These are phyloP conservation scores for Tryphoninae sp. DNA, from an alignment of 2,888 invertebrate species.

Conservation along the genomic window DNA sequence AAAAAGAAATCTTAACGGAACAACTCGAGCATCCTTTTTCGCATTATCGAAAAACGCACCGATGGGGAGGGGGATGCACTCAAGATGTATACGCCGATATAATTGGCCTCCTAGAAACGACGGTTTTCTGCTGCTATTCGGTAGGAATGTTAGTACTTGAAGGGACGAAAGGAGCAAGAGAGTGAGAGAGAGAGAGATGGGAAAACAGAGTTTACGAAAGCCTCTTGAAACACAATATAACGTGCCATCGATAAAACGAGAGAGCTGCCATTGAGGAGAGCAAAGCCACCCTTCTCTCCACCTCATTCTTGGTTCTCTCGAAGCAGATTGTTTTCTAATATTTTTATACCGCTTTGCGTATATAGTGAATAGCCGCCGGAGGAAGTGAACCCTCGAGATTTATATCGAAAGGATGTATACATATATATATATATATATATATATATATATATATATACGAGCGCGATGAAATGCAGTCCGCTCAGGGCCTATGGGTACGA, in stretches of 20 bases:
- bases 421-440: conserved; percentile 21
- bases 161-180: conserved; percentile 27
- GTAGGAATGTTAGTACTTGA: conserved; percentile 51
- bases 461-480: conserved; percentile 68
- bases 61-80: conserved; percentile 62
- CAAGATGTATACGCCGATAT: conserved; percentile 63
- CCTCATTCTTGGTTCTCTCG: neutral
- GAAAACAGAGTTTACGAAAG: conserved; percentile 38
- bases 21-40: conserved; percentile 51
- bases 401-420: conserved; percentile 69
- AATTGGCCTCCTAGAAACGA: conserved; percentile 68
- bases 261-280: conserved; percentile 66
- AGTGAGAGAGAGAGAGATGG: conserved; percentile 26
- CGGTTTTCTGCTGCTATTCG: conserved; percentile 44
- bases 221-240: conserved; percentile 72
- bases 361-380: conserved; percentile 70
- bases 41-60: conserved; percentile 48
- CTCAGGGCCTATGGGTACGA: conserved; percentile 52
- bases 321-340: conserved; percentile 74
- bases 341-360: conserved; percentile 69
- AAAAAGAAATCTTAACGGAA: conserved; percentile 44
- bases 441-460: too few species aligned
- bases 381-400: conserved; percentile 75
- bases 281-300: conserved; percentile 28
- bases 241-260: conserved; percentile 70